A percentile compares a stretch with the other conserved stretches of the same genome.
Evolutionary conservation across 2,113 vertebrate genomes (phyloP).

Genomic region (Chascanopsetta lugubris): DNA sequence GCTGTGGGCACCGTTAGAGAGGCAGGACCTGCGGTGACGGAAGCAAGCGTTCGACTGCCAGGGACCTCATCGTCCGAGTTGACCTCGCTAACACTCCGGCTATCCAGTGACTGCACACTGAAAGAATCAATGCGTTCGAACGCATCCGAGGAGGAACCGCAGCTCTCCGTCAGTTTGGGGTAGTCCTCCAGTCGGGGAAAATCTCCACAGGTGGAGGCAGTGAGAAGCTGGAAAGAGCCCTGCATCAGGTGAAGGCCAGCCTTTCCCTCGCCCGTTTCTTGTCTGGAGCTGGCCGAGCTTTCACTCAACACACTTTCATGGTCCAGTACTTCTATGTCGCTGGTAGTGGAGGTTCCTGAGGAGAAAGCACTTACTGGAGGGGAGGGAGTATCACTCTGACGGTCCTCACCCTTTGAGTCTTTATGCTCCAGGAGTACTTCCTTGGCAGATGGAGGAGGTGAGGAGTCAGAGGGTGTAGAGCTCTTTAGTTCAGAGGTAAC

Average conservation of each 20-base stretch:
- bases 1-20: conserved; percentile 62
- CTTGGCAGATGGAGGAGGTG: conserved; percentile 77
- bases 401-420: conserved; percentile 91
- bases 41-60: conserved; percentile 85
- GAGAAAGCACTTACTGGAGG: conserved; percentile 96
- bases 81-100: conserved; percentile 96
- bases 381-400: conserved; percentile 96
- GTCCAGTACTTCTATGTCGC: conserved; percentile 98
- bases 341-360: conserved; percentile 97
- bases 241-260: conserved; percentile 94
- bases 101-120: conserved; percentile 96
- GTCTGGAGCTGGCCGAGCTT: conserved; percentile 95
- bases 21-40: conserved; percentile 78
- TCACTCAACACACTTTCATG: conserved; percentile 98
- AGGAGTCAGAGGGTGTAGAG: conserved; percentile 65
- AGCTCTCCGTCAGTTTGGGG: conserved; percentile 94
- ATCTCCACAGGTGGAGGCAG: conserved; percentile 91
- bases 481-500: conserved; percentile 32
- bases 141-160: conserved; percentile 94
- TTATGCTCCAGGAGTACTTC: conserved; percentile 83
- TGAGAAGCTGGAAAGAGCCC: conserved; percentile 95
- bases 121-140: conserved; percentile 99
- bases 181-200: conserved; percentile 93
- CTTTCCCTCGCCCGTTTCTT: conserved; percentile 91
- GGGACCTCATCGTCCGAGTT: conserved; percentile 97